phyloP scores from a whole-genome alignment of 2,113 vertebrate genomes.

The Pygoscelis adeliae region DNA sequence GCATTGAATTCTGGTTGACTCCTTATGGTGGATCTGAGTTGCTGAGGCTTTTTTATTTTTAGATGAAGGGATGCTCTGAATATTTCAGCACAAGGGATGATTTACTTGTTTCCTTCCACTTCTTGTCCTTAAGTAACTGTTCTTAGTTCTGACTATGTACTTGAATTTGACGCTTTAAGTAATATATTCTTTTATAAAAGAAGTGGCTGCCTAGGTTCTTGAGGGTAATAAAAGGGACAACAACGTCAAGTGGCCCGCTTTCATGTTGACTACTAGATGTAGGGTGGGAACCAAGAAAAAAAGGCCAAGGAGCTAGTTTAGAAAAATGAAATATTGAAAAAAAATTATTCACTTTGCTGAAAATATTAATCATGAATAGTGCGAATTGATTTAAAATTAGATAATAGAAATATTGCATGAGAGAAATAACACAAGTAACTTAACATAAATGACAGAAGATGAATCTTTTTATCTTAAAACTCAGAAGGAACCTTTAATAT shows the following conservation, averaged over 20 bases:
- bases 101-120: conserved; percentile 21
- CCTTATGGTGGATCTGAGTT: not conserved
- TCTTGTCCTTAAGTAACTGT: not conserved
- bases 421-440: not conserved
- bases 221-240: not conserved
- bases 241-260: not conserved
- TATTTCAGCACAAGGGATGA: not conserved
- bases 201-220: not conserved
- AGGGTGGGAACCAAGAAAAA: not conserved
- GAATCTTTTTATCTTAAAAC: not conserved
- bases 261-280: not conserved
- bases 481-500: not conserved
- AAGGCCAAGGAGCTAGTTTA: not conserved
- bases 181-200: not conserved
- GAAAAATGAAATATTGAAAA: not conserved
- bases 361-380: not conserved
- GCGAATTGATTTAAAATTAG: not conserved
- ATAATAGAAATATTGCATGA: not conserved
- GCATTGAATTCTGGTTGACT: not conserved
- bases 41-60: not conserved
- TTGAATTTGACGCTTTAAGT: not conserved
- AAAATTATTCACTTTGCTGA: not conserved
- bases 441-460: not conserved
- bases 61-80: not conserved
- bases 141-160: not conserved